Percentiles rank a stretch among this genome's conserved stretches.
Evolutionary conservation across 2,113 vertebrate genomes (phyloP).

Genomic region (Clarias macrocephalus): DNA sequence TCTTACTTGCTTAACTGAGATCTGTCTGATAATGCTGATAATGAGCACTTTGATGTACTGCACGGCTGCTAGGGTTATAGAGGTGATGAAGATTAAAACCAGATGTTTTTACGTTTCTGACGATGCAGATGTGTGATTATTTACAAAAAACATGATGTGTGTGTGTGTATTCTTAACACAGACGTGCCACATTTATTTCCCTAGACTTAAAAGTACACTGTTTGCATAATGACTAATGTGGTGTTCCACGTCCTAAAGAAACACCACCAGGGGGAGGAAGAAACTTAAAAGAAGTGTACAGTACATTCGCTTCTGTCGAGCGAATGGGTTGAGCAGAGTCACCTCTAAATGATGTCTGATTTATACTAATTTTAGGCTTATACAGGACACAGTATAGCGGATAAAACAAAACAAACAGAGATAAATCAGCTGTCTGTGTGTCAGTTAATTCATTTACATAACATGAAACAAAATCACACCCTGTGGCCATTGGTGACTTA

Average conservation of each 20-base stretch:
- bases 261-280: slow-evolving; percentile 12
- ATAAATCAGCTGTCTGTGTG: background rate
- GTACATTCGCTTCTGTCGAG: background rate
- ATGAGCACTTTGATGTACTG: background rate
- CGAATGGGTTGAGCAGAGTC: background rate
- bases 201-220: background rate
- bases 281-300: background rate
- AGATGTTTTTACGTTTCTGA: slow-evolving; percentile 13
- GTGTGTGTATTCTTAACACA: background rate
- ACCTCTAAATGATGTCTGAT: background rate
- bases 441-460: background rate
- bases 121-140: background rate
- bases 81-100: background rate
- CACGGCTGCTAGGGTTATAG: background rate
- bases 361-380: background rate
- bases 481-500: background rate
- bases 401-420: background rate
- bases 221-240: background rate
- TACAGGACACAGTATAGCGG: background rate
- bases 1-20: background rate
- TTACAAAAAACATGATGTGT: background rate
- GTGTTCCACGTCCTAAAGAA: background rate
- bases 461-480: background rate
- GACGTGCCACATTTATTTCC: background rate
- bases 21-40: background rate